These are phyloP conservation scores for Myotis pilosus DNA, from an alignment of 2,797 vertebrate genomes.

Conservation along the genomic window DNA sequence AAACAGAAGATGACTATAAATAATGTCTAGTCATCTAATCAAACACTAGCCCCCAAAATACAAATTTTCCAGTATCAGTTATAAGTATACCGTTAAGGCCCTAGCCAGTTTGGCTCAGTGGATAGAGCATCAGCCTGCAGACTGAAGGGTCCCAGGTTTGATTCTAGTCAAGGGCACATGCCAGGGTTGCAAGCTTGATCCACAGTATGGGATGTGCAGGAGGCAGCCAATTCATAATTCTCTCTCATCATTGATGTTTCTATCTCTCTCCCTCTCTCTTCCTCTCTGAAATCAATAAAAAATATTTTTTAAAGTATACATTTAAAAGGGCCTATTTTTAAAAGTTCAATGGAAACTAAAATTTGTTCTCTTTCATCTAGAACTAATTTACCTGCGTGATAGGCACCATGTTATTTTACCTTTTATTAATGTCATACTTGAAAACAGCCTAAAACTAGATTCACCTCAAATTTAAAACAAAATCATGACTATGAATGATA, in stretches of 20 bases:
- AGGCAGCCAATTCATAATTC: background rate
- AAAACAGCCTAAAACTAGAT: background rate
- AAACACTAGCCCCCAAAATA: background rate
- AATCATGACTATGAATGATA: background rate
- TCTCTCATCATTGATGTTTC: background rate
- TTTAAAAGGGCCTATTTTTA: background rate
- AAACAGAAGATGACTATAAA: background rate
- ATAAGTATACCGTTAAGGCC: background rate
- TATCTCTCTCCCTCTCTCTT: background rate
- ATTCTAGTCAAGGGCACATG: background rate
- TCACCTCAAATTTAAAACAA: constrained; percentile 21
- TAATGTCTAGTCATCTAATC: background rate
- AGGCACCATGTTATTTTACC: background rate
- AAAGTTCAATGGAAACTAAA: background rate
- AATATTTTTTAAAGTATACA: background rate
- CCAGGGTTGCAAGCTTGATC: background rate
- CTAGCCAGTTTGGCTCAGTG: background rate
- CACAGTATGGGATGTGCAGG: background rate
- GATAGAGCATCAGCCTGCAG: background rate
- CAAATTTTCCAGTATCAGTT: background rate
- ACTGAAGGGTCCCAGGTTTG: background rate
- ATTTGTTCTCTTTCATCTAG: constrained; percentile 23
- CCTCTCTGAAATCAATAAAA: too few relatives aligned
- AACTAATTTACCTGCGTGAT: background rate
- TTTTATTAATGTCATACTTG: background rate